A percentile compares a stretch with the other conserved stretches of the same genome.
phyloP scores from a whole-genome alignment of 2,113 vertebrate species.

The Chionis minor region DNA sequence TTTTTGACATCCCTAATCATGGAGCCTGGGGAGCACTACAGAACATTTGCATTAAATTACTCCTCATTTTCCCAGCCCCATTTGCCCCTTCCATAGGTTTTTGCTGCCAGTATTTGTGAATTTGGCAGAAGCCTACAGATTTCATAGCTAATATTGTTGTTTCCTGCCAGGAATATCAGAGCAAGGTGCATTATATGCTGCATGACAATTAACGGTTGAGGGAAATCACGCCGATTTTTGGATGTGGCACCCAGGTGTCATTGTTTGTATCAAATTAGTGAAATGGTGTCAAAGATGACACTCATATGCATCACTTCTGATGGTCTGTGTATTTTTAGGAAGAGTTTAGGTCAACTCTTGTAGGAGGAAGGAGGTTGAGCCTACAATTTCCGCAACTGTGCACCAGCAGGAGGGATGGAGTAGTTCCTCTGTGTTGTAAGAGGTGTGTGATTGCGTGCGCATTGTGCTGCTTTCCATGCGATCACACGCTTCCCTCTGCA shows the following conservation, averaged over 20 bases:
- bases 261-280: conserved; percentile 57
- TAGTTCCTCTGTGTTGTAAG: background rate
- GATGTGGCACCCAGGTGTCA: conserved; percentile 25
- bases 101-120: conserved; percentile 64
- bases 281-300: background rate
- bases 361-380: background rate
- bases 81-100: conserved; percentile 66
- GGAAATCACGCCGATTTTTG: background rate
- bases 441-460: background rate
- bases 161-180: conserved; percentile 72
- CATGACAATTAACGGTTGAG: conserved; percentile 47
- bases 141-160: conserved; percentile 66
- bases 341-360: background rate
- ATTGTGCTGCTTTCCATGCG: background rate
- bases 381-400: background rate
- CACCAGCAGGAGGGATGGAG: background rate
- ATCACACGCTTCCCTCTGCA: background rate
- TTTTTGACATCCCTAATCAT: conserved; percentile 77
- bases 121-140: conserved; percentile 72
- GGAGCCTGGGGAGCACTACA: conserved; percentile 69
- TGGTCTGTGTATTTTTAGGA: background rate
- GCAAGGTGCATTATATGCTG: conserved; percentile 43
- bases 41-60: conserved; percentile 83
- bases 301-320: background rate
- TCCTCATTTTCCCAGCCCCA: conserved; percentile 67